Evolutionary conservation across 1,140 invertebrate genomes (phyloP), one percentile per base, ranked within the genome.

Genomic region (Cydia splendana): DNA sequence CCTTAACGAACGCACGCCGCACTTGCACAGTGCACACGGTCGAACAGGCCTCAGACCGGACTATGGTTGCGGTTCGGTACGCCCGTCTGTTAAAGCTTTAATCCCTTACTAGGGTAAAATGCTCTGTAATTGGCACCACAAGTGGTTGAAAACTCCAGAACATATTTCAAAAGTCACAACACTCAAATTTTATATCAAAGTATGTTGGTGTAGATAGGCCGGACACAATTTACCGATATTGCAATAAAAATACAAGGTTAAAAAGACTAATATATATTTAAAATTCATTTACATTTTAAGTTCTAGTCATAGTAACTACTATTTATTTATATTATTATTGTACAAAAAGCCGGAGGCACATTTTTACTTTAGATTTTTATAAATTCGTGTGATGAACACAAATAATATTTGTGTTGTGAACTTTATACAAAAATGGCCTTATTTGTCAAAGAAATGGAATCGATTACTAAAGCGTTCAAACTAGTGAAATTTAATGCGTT

Each of bases 361-460:
- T 24, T 12, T 24, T 62, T 24, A 53, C 51, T 62, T 62, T 10
- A 3, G 2, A 24, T 10, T 24, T 62, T 9, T 24, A 62, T 24
- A 62, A 62, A 62, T 62, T 62, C 57, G 57, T 62, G 57, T 62
- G 15, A 62, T 12, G 20, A 62, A 62, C 20, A 48, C 45, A 45
- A 45, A 12, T 45, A 45, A 4, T 48, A 48, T 48, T 15, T 4
- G 10, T 13, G n/a, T 57, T 18, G 53, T 57, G n/a, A 15, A 48
- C 12, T 57, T 62, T 5, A 62, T 24, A 62, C 0, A 24, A 62
- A 62, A 62, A 45, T 4, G 9, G 24, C 0, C 10, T n/a, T 24
- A 24, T 62, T 62, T 24, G 0, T 62, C 24, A 20, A 10, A 24
- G 6, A 62, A 24, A 24, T 2, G 1, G n/a, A 62, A 62, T 20